Base-by-base conservation (phyloP, 2,888 invertebrate genomes). In the Eupithecia centaureata region DNA sequence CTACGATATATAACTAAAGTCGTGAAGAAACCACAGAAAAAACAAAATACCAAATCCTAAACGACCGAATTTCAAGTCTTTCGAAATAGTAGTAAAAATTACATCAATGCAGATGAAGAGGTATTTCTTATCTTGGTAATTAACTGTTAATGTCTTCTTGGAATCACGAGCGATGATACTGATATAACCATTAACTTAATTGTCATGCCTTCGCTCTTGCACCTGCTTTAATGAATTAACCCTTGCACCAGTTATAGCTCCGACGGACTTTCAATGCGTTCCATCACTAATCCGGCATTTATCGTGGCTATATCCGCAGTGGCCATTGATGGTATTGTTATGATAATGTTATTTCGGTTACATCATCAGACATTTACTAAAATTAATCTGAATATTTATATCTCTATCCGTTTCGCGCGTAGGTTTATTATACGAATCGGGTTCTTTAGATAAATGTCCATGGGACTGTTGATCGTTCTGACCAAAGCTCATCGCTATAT, bases 151-250 rank as follows among this genome's bases (percentile, higher is more conserved):
- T 32, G 32, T 57, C 57, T 18, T 32, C 12, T 57, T 22, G 10
- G 30, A 57, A 33, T 57, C 57, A 22, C 57, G 32, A 57, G 58
- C 61, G 57, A 56, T 67, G 62, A 52, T 32, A 32, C 22, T 10
- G 47, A 47, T 38, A 56, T 42, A 15, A 54, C 32, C 38, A 63
- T 54, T 32, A 54, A 63, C 22, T 22, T n/a, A 68, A 61, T 61
- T 56, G 59, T 18, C 58, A 47, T 60, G 54, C 47, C 67, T 28
- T 58, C 3, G 52, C 54, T 47, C 52, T 63, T 59, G 38, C 67
- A 68, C 63, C 67, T 68, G 67, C 67, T 63, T 35, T 33, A 64
- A 68, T 63, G 61, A 63, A 68, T 68, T 68, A 68, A 68, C 67
- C 61, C 63, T 56, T 68, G 60, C 67, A 68, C 63, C 67, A 63